Percentiles rank a stretch among this genome's conserved stretches.
Evolutionary conservation across 2,888 invertebrate genomes (phyloP).

Genomic region (Proisotoma minuta): DNA sequence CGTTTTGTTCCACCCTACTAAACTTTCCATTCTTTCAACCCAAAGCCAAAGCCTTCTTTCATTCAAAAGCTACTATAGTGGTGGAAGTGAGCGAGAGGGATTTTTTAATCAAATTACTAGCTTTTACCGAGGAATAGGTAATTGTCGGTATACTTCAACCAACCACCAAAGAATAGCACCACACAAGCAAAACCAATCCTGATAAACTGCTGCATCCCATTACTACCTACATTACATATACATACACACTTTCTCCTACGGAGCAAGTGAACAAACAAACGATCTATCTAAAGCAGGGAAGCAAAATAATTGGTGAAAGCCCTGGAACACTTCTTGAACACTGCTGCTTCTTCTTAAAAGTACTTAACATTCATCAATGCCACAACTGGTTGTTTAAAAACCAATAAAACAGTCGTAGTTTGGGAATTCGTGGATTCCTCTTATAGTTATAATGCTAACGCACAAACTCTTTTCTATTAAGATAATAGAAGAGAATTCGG

Average conservation of each 20-base stretch:
- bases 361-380: slow-evolving; percentile 19
- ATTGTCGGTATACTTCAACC: too few species aligned
- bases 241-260: too few species aligned
- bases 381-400: slow-evolving; percentile 13
- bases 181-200: not conserved
- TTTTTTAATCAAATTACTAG: slow-evolving; percentile 6
- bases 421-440: not conserved
- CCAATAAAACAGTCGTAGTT: slow-evolving; percentile 14
- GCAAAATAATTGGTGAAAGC: not conserved
- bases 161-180: not conserved
- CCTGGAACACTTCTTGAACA: not conserved
- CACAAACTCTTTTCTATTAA: not conserved
- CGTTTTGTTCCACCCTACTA: slow-evolving; percentile 5
- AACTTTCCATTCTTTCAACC: not conserved
- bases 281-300: not conserved
- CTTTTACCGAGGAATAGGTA: too few species aligned
- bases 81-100: not conserved
- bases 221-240: too few species aligned
- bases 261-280: too few species aligned
- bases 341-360: not conserved
- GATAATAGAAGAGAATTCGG: slow-evolving; percentile 1
- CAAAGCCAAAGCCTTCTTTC: not conserved
- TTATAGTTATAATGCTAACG: slow-evolving; percentile 10
- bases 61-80: not conserved
- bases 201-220: not conserved